These are phyloP conservation scores for Origma solitaria DNA, from an alignment of 2,113 vertebrate genomes.

Conservation along the genomic window DNA sequence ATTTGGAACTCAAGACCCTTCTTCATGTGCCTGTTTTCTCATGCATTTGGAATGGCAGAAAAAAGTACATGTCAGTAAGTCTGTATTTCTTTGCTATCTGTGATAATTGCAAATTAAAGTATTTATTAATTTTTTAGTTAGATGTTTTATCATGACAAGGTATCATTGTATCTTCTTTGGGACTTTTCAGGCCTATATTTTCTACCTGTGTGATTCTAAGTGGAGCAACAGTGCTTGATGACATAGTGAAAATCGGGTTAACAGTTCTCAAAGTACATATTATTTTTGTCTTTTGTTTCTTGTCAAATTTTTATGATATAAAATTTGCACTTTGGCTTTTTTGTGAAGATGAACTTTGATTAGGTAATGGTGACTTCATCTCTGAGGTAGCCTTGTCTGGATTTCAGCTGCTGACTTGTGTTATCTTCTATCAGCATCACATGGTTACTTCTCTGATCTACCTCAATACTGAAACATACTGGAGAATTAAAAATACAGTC, in stretches of 20 bases:
- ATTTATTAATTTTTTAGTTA: neutral
- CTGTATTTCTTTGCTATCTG: neutral
- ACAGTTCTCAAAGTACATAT: neutral
- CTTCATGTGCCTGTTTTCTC: neutral
- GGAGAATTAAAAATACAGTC: slow-evolving; percentile 3
- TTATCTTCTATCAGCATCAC: neutral
- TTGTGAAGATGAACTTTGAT: neutral
- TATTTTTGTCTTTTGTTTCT: neutral
- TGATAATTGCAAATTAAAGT: neutral
- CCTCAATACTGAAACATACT: neutral
- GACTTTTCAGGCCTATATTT: neutral
- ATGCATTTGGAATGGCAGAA: neutral
- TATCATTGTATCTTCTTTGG: neutral
- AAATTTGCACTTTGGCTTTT: neutral
- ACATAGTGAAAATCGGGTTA: neutral
- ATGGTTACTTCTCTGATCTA: neutral
- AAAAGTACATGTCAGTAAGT: neutral
- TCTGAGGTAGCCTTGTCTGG: neutral
- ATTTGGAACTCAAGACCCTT: neutral
- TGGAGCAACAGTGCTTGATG: neutral
- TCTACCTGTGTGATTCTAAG: neutral
- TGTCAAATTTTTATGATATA: neutral
- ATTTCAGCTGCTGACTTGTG: neutral
- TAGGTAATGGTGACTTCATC: neutral
- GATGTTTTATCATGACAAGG: neutral